Evolutionary conservation across 2,113 vertebrate species (phyloP).

Genomic region (Aptenodytes forsteri): DNA sequence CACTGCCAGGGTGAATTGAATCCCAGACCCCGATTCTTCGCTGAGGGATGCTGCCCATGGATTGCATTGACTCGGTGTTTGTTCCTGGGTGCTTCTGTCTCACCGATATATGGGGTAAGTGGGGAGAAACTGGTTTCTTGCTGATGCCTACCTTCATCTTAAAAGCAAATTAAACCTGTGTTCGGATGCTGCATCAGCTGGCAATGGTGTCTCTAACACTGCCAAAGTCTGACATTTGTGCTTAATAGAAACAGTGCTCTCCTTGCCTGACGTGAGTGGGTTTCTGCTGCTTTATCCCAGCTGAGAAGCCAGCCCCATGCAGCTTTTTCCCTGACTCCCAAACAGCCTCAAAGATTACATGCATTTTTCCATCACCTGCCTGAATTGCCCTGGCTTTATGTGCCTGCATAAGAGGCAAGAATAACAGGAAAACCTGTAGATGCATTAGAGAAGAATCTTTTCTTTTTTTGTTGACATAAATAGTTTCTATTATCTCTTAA

Average conservation of each 20-base stretch:
- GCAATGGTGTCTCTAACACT: not conserved
- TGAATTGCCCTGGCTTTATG: not conserved
- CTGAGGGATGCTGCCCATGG: not conserved
- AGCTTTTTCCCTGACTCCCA: not conserved
- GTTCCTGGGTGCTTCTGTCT: not conserved
- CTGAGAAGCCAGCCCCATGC: not conserved
- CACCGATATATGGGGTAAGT: not conserved
- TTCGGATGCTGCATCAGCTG: not conserved
- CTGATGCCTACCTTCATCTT: not conserved
- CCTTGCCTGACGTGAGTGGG: not conserved
- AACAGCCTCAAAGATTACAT: not conserved
- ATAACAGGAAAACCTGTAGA: not conserved
- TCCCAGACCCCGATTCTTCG: not conserved
- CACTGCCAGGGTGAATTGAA: not conserved
- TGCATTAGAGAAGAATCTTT: not conserved
- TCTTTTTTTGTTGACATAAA: not conserved
- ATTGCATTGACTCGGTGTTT: not conserved
- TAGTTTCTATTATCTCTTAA: conserved; percentile 1
- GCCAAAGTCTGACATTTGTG: not conserved
- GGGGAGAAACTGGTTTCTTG: not conserved
- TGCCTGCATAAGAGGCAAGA: not conserved
- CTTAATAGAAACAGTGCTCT: not conserved
- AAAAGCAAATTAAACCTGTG: not conserved
- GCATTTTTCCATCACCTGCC: not conserved
- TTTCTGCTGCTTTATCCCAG: not conserved